Evolutionary conservation across 2,888 invertebrate genomes (phyloP), one percentile per base, ranked within the genome.

Genomic region (Choristoneura rosaceana): DNA sequence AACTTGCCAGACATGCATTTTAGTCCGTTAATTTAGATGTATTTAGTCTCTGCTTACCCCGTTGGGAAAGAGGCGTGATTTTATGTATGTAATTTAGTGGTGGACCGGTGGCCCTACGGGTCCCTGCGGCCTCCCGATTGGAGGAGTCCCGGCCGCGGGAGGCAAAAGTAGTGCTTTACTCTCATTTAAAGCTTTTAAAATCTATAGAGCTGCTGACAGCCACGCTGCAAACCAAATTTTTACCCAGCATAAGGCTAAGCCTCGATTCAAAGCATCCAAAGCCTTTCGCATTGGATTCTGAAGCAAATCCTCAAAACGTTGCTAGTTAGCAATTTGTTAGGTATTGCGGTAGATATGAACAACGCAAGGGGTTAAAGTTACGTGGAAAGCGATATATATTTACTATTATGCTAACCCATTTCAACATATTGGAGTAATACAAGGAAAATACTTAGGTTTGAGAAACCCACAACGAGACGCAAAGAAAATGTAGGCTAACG

Each of bases 341-440:
- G 17, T 52, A 52, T 52, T 52, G 52, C 52, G 52, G 52, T 9
- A 52, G 52, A 52, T 52, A 52, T 52, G 17, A 52, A 45, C 45
- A 45, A n/a, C 14, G 47, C 4, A n/a, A 52, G 9, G 52, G 52
- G 8, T 52, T 8, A 52, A 52, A 52, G 17, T 52, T 17, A 17
- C 52, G 8, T 17, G 14, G 1, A 17, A 15, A 52, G 17, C 52
- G 52, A 52, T 52, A 52, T 8, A 4, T 52, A 17, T 52, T 52
- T 52, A 52, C 17, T 52, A 52, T 52, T 8, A 52, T 52, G 52
- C 17, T 15, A 52, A 15, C 52, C 15, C 52, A 52, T 52, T 52
- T n/a, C 52, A 17, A 17, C 9, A 17, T 52, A 52, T 52, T 52
- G 52, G 9, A 15, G 52, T 52, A 17, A 52, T 52, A 15, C 17